Base-by-base conservation (phyloP, 2,797 vertebrate species). In the Ciconia nigra region DNA sequence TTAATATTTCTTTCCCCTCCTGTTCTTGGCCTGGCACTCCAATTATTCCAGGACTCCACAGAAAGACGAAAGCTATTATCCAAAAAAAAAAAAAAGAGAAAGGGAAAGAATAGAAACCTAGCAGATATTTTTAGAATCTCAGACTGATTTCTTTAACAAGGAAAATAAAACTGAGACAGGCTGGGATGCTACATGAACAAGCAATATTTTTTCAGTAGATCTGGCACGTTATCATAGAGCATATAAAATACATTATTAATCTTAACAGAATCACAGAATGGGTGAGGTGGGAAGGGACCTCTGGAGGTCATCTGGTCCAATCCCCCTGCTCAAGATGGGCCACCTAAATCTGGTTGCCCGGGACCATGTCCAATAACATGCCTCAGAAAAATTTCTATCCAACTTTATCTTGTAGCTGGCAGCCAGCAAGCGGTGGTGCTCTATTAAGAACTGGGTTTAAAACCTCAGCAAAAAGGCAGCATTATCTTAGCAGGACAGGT, bases 311-410 rank as follows among this genome's bases (percentile, higher is more conserved):
- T 22, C 10, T 70, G 11, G 15, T 54, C 57, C 51, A 74, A 41
- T 1, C 8, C 2, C 22, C 17, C 42, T 70, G 37, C 6, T 35
- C 28, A 67, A 25, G 16, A 20, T 42, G 19, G 26, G 26, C 26
- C 39, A 73, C 46, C 26, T 70, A 47, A 63, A 70, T 6, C 31
- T 0, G 0, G 5, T 63, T 89, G 24, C 6, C 20, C 1, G 2
- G 29, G 18, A 35, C 9, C 12, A 44, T 16, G 21, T 47, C 20
- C n/a, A 57, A 13, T 24, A 83, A 59, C 7, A 35, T 2, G 4
- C 28, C n/a, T 65, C 29, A 63, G 35, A 51, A 93, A 83, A 59
- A 63, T 13, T 55, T 67, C n/a, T 46, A 31, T 44, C 20, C 44
- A 59, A 12, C 8, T 76, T 67, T 37, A 20, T 55, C 29, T 69